Percentiles rank a stretch among this genome's conserved stretches.
These are phyloP conservation scores for Lota lota DNA, from an alignment of 2,113 vertebrate species.

Conservation along the genomic window DNA sequence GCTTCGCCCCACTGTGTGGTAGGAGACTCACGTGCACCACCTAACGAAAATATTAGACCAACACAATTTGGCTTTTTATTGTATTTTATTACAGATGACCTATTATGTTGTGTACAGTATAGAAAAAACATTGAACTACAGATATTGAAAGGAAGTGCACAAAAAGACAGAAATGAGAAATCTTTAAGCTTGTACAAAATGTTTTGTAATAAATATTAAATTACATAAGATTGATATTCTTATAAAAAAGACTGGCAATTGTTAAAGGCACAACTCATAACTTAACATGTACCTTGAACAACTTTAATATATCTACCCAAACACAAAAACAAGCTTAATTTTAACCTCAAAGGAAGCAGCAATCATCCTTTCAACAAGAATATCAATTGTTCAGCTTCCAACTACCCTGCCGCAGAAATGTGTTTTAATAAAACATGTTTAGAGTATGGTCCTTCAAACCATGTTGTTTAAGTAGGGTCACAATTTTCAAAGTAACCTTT, in stretches of 20 bases:
- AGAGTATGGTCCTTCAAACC: conserved; percentile 46
- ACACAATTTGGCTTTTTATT: not conserved
- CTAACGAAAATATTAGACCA: conserved; percentile 19
- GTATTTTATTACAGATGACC: conserved; percentile 57
- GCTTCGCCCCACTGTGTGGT: too few species aligned
- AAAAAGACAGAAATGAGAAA: conserved; percentile 61
- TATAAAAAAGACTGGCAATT: conserved; percentile 62
- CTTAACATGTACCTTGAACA: conserved; percentile 65
- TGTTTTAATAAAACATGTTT: conserved; percentile 48
- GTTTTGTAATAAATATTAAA: conserved; percentile 77
- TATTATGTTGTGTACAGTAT: conserved; percentile 63
- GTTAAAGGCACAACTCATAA: conserved; percentile 72
- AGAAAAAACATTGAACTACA: conserved; percentile 57
- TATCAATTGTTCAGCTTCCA: conserved; percentile 57
- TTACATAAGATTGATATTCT: conserved; percentile 65
- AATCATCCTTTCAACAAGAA: conserved; percentile 49
- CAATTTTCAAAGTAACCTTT: conserved; percentile 22
- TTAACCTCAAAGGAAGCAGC: conserved; percentile 53
- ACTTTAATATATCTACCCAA: conserved; percentile 55
- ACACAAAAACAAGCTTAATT: conserved; percentile 63
- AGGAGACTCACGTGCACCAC: conserved; percentile 16
- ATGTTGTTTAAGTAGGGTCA: conserved; percentile 31
- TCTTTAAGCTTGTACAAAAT: conserved; percentile 63
- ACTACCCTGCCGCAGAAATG: conserved; percentile 60
- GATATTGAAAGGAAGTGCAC: conserved; percentile 74